These are phyloP conservation scores for Nemotelus pantherinus DNA, from an alignment of 2,888 invertebrate genomes.

Conservation along the genomic window DNA sequence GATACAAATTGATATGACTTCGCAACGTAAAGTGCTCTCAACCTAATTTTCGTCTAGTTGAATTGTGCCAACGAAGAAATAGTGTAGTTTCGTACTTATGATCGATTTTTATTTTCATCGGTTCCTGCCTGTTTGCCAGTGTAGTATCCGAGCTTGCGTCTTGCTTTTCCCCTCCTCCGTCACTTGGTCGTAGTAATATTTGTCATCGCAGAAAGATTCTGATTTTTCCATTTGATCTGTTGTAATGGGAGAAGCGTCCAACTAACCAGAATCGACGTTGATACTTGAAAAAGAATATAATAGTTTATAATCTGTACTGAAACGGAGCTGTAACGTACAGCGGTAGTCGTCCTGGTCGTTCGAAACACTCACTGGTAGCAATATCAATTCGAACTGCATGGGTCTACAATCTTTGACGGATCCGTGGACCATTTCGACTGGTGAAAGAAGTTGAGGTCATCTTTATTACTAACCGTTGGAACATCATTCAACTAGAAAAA, in stretches of 20 bases:
- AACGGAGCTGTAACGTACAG: too few relatives aligned
- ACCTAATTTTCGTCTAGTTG: constrained; percentile 34
- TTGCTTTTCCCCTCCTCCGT: constrained; percentile 27
- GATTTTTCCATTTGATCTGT: constrained; percentile 1
- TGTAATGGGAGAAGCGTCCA: neutral
- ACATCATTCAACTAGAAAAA: constrained; percentile 63
- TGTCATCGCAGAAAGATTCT: constrained; percentile 26
- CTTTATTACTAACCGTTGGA: too few relatives aligned
- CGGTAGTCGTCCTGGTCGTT: too few relatives aligned
- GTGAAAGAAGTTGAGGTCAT: constrained; percentile 4
- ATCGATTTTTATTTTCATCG: constrained; percentile 41
- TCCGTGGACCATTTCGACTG: constrained; percentile 13
- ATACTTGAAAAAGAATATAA: too few relatives aligned
- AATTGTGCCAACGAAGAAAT: constrained; percentile 9
- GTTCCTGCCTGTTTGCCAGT: constrained; percentile 8
- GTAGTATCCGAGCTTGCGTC: constrained; percentile 20
- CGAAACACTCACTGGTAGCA: too few relatives aligned
- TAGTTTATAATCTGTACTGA: too few relatives aligned
- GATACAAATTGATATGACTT: constrained; percentile 8
- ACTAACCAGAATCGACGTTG: neutral
- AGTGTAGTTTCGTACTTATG: constrained; percentile 19
- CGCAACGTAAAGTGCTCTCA: constrained; percentile 26
- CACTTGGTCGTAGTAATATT: constrained; percentile 16
- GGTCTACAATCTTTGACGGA: neutral
- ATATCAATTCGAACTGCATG: constrained; percentile 17